These are phyloP conservation scores for Sitophilus oryzae DNA, from an alignment of 1,140 invertebrate species.

Conservation along the genomic window DNA sequence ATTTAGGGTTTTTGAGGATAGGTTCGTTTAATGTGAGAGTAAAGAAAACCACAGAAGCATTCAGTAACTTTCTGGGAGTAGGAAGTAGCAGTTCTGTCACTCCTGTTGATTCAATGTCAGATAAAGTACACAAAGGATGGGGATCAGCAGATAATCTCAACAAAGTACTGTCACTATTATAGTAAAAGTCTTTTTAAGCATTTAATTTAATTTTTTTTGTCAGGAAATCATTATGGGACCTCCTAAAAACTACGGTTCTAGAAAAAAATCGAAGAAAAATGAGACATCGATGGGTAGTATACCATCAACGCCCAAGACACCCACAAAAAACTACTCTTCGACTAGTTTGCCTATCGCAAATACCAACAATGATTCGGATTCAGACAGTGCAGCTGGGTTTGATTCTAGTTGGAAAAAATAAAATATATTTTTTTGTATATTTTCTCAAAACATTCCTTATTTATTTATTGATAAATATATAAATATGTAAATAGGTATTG, in stretches of 20 bases:
- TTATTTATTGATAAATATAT: too few species aligned
- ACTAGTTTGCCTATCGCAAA: constrained; percentile 4
- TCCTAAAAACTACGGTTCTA: constrained; percentile 58
- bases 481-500: too few species aligned
- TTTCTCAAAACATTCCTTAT: too few species aligned
- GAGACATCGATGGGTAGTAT: constrained; percentile 50
- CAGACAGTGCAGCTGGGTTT: constrained; percentile 76
- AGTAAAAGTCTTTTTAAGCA: not conserved
- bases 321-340: constrained; percentile 24
- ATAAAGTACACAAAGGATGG: constrained; percentile 74
- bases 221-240: constrained; percentile 62
- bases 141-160: constrained; percentile 79
- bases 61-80: constrained; percentile 80
- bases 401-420: constrained; percentile 62
- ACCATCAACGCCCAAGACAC: constrained; percentile 52
- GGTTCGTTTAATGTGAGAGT: constrained; percentile 86
- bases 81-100: constrained; percentile 47
- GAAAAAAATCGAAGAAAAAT: constrained; percentile 52
- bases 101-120: constrained; percentile 36
- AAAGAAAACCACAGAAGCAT: constrained; percentile 84
- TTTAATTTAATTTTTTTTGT: constrained; percentile 20
- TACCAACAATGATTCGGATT: constrained; percentile 57
- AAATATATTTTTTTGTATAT: too few species aligned
- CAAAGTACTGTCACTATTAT: constrained; percentile 48
- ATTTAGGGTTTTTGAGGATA: constrained; percentile 80